phyloP scores from a whole-genome alignment of 2,113 vertebrate genomes.

The Rhabdomys dilectus region DNA sequence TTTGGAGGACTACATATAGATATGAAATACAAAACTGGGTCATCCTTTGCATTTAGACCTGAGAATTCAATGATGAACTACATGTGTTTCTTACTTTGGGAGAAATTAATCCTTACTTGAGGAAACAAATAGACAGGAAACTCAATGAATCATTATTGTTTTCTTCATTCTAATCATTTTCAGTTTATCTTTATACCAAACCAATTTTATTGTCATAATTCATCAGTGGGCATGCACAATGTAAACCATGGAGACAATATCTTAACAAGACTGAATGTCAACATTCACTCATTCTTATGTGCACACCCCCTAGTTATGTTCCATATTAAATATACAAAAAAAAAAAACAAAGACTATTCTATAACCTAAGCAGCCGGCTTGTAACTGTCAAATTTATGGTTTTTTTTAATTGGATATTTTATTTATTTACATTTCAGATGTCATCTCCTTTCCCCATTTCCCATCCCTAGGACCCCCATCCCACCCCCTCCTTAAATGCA shows the following conservation, averaged over 20 bases:
- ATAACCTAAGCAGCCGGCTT: not conserved
- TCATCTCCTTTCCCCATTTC: too few relatives aligned
- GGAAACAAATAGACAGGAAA: constrained; percentile 1
- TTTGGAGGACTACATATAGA: not conserved
- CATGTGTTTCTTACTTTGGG: not conserved
- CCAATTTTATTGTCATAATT: not conserved
- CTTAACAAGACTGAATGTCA: not conserved
- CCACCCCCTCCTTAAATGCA: too few relatives aligned
- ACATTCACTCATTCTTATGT: not conserved
- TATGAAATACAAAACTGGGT: constrained; percentile 34
- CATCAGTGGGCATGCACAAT: not conserved
- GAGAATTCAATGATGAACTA: not conserved
- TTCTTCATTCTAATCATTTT: not conserved
- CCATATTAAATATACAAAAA: not conserved
- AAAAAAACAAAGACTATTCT: not conserved
- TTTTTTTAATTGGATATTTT: not conserved
- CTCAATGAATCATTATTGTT: not conserved
- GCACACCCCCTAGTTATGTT: not conserved
- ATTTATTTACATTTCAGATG: too few relatives aligned
- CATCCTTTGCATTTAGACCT: not conserved
- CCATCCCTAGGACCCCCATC: too few relatives aligned
- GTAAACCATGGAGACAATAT: not conserved
- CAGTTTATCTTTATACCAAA: not conserved
- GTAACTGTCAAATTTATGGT: not conserved
- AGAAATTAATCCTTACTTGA: not conserved